Evolutionary conservation across 2,113 vertebrate species (phyloP).

Genomic region (Antechinus stuartii): DNA sequence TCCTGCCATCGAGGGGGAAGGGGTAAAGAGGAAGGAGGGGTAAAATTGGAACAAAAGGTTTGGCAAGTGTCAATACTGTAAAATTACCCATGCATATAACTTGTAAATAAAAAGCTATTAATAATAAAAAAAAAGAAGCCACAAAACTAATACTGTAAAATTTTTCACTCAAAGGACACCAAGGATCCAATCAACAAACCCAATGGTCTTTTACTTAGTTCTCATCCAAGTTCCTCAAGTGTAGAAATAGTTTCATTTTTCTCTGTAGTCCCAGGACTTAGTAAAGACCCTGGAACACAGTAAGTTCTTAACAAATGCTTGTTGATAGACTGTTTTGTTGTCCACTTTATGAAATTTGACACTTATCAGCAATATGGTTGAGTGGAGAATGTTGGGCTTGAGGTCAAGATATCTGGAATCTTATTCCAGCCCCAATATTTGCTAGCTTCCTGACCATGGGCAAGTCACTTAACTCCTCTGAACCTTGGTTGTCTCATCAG

Average conservation of each 20-base stretch:
- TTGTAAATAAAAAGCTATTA: no score
- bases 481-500: not conserved
- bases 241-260: not conserved
- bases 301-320: not conserved
- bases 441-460: not conserved
- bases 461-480: not conserved
- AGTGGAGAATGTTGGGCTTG: not conserved
- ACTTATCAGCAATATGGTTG: not conserved
- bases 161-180: not conserved
- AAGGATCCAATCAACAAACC: not conserved
- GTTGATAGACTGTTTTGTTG: not conserved
- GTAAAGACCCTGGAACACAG: not conserved
- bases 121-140: not conserved
- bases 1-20: no score
- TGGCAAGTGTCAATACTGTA: no score
- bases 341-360: not conserved
- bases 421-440: not conserved
- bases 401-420: not conserved
- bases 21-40: no score
- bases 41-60: no score
- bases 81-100: no score
- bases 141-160: not conserved
- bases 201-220: not conserved
- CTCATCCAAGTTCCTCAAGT: not conserved
- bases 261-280: not conserved